phyloP scores from a whole-genome alignment of 92 coral and sea anemone genomes.

The Anthopleura xanthogrammica region DNA sequence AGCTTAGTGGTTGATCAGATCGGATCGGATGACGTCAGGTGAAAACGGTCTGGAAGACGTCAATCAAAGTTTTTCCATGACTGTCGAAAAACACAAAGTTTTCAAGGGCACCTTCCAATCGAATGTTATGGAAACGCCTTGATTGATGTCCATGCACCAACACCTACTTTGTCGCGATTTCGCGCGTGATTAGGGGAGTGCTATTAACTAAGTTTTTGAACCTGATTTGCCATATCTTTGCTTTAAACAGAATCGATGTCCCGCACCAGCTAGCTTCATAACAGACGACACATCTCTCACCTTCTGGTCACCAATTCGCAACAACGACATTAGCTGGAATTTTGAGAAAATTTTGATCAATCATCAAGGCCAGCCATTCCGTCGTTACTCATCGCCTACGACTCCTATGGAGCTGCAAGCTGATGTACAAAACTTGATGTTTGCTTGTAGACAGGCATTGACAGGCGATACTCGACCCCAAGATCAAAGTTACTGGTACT shows the following conservation, averaged over 20 bases:
- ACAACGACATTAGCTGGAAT: slow-evolving; percentile 91
- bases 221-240: neutral
- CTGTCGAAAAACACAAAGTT: too few species aligned
- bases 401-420: slow-evolving; percentile 75
- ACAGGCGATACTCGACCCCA: slow-evolving; percentile 19
- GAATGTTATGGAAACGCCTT: too few species aligned
- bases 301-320: slow-evolving; percentile 77
- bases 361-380: slow-evolving; percentile 85
- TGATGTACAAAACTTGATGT: slow-evolving; percentile 62
- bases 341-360: slow-evolving; percentile 88
- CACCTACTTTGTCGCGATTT: too few species aligned
- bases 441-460: slow-evolving; percentile 32
- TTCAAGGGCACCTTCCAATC: neutral
- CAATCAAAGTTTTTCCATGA: too few species aligned
- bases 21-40: too few species aligned
- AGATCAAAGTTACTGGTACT: slow-evolving; percentile 12
- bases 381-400: slow-evolving; percentile 75
- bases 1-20: too few species aligned
- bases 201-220: neutral
- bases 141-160: too few species aligned
- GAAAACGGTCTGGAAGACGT: too few species aligned
- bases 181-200: too few species aligned
- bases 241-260: slow-evolving; percentile 62
- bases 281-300: slow-evolving; percentile 56
- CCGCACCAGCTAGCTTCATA: slow-evolving; percentile 70